phyloP scores from a whole-genome alignment of 2,888 invertebrate species.

The Diloba caeruleocephala region DNA sequence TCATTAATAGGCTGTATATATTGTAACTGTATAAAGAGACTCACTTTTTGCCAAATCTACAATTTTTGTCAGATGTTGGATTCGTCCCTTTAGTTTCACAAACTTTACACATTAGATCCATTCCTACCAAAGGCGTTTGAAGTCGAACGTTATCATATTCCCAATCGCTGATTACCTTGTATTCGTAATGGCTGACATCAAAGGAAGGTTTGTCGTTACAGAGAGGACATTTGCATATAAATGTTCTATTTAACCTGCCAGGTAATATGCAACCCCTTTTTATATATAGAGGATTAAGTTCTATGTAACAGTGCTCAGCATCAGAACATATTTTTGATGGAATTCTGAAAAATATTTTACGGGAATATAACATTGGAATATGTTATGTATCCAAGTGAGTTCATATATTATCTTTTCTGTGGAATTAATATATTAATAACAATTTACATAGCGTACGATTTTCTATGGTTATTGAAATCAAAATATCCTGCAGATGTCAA shows the following conservation, averaged over 20 bases:
- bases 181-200: conserved; percentile 67
- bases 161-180: conserved; percentile 71
- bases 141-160: conserved; percentile 72
- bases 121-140: conserved; percentile 53
- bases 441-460: too few species aligned
- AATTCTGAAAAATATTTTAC: conserved; percentile 54
- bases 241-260: conserved; percentile 69
- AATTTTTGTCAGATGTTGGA: conserved; percentile 60
- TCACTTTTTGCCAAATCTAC: conserved; percentile 69
- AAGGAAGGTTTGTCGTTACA: conserved; percentile 76
- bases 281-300: conserved; percentile 72
- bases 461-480: too few species aligned
- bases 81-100: conserved; percentile 70
- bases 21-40: conserved; percentile 29
- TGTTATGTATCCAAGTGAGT: too few species aligned
- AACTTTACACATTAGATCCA: conserved; percentile 71
- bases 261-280: conserved; percentile 73
- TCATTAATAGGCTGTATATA: too few species aligned
- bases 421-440: too few species aligned
- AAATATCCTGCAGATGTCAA: too few species aligned
- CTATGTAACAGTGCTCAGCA: conserved; percentile 68
- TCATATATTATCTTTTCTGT: too few species aligned
- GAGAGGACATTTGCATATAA: conserved; percentile 78
- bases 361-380: too few species aligned
- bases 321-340: conserved; percentile 57